These are phyloP conservation scores for Mormyrops boulengeri DNA, from an alignment of 2,797 vertebrate genomes.

Conservation along the genomic window DNA sequence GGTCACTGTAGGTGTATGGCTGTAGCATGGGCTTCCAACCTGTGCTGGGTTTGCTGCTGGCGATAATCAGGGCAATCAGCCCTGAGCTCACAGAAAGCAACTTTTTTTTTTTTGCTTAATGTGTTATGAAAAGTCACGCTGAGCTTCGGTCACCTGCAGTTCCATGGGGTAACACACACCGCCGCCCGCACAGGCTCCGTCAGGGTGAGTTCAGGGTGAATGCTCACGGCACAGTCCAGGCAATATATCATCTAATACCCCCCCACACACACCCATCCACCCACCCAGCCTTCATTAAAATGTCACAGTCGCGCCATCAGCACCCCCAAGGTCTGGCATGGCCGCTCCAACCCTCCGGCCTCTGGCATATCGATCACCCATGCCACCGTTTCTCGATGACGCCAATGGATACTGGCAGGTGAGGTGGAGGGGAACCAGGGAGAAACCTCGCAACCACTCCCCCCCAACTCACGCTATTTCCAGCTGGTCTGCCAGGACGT, in stretches of 20 bases:
- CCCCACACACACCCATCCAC: not conserved
- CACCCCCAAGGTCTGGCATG: not conserved
- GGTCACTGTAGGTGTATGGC: not conserved
- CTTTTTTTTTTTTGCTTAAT: not conserved
- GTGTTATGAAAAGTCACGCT: not conserved
- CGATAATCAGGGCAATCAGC: not conserved
- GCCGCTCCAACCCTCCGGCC: slow-evolving; percentile 9
- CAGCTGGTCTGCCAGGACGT: not conserved
- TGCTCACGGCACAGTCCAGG: not conserved
- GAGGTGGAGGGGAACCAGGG: slow-evolving; percentile 27
- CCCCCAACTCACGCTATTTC: not conserved
- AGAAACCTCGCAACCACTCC: not conserved
- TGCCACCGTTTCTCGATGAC: slow-evolving; percentile 40
- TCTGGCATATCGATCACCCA: slow-evolving; percentile 54
- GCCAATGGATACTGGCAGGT: slow-evolving; percentile 50
- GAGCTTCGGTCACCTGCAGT: not conserved
- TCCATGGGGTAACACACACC: not conserved
- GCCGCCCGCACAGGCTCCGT: not conserved
- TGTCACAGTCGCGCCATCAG: not conserved
- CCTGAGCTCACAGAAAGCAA: not conserved
- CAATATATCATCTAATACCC: not conserved
- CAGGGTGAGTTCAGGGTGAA: not conserved
- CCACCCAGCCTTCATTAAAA: not conserved
- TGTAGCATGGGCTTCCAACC: not conserved
- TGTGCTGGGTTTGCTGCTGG: not conserved